These are phyloP conservation scores for Dynastes maya DNA, from an alignment of 2,888 invertebrate genomes.

Conservation along the genomic window DNA sequence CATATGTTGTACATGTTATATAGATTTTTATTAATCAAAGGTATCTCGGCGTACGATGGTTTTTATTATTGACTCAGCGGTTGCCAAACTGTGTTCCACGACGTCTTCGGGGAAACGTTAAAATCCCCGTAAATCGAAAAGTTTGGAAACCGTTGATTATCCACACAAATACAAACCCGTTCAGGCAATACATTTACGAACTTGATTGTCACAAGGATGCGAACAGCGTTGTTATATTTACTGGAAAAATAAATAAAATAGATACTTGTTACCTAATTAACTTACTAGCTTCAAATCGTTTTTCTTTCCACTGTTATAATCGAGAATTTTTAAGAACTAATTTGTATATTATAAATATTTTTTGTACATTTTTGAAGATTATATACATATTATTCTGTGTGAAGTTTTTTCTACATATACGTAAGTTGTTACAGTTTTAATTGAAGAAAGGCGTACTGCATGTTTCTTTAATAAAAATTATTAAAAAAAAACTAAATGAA, in stretches of 20 bases:
- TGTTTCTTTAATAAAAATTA: slow-evolving; percentile 52
- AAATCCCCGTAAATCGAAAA: too few species aligned
- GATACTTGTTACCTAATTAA: slow-evolving; percentile 55
- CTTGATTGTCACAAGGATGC: slow-evolving; percentile 36
- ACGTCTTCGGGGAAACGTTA: too few species aligned
- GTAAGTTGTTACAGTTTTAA: slow-evolving; percentile 50
- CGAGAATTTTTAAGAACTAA: slow-evolving; percentile 49
- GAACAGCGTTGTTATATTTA: slow-evolving; percentile 50
- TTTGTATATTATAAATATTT: slow-evolving; percentile 53
- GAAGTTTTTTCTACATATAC: slow-evolving; percentile 49
- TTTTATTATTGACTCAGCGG: too few species aligned
- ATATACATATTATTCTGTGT: slow-evolving; percentile 50
- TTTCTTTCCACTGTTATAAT: slow-evolving; percentile 47
- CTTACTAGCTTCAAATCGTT: slow-evolving; percentile 50
- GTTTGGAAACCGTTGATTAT: neutral
- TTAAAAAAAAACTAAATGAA: slow-evolving; percentile 42
- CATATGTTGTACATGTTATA: too few species aligned
- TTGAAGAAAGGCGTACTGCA: slow-evolving; percentile 46
- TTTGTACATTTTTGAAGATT: slow-evolving; percentile 53
- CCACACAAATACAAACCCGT: neutral
- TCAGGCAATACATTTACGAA: slow-evolving; percentile 25
- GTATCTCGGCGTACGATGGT: too few species aligned
- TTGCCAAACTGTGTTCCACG: too few species aligned
- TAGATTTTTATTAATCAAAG: too few species aligned
- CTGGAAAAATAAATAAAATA: slow-evolving; percentile 42